phyloP scores from a whole-genome alignment of 2,113 vertebrate species.

The Spermophilus dauricus region DNA sequence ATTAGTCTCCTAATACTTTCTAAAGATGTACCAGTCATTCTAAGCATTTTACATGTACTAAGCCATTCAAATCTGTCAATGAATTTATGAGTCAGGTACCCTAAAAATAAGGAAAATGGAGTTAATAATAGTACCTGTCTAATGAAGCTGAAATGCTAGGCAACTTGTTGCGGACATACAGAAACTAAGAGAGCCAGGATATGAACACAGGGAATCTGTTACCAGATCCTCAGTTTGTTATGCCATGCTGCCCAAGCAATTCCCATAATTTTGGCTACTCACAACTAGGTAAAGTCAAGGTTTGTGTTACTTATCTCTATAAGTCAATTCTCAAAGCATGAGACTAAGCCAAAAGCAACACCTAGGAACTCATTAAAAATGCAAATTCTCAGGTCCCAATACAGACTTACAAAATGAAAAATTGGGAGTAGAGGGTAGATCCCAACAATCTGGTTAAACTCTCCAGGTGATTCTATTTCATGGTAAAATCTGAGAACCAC shows the following conservation, averaged over 20 bases:
- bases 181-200: neutral
- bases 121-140: neutral
- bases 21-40: constrained; percentile 1
- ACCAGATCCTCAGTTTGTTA: neutral
- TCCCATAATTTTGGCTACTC: neutral
- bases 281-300: neutral
- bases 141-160: neutral
- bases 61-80: neutral
- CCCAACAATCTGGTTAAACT: neutral
- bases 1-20: neutral
- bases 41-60: neutral
- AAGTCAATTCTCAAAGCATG: neutral
- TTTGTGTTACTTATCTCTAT: neutral
- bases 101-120: neutral
- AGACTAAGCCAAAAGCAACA: neutral
- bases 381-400: neutral
- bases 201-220: neutral
- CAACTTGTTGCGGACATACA: neutral
- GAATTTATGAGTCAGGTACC: neutral
- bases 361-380: neutral
- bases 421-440: neutral
- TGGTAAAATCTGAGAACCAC: neutral
- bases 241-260: neutral
- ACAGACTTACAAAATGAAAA: neutral
- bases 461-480: neutral